Base-by-base conservation (phyloP, 2,888 invertebrate genomes). In the Synergus laeviventris region DNA sequence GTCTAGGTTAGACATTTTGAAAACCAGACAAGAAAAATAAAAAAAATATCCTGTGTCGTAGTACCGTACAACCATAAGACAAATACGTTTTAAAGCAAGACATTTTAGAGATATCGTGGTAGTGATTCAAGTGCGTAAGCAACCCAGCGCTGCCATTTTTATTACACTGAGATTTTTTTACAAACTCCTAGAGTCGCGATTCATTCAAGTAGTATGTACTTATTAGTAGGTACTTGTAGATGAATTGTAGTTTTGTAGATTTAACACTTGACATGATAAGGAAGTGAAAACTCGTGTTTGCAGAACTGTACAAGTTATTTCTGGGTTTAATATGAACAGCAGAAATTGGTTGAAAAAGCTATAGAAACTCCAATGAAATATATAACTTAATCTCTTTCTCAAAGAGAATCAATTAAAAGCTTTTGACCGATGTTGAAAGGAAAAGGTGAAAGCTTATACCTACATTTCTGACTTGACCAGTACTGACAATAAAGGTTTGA, bases 271-370 rank as follows among this genome's bases (percentile, higher is more conserved):
- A 61, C 31, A 12, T 61, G 61, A n/a, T 49, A n/a, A 70, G 12
- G 11, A 56, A 21, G 70, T 49, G 31, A 38, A 38, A 70, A 24
- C 70, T 42, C 64, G 24, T 9, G 24, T 70, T 49, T 31, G 70
- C 70, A 70, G 70, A 70, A 70, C 70, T 70, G 70, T 70, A 36
- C 70, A 70, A 70, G 64, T 64, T 64, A 64, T 21, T 42, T 42
- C 21, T n/a, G 38, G 62, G 39, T 11, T 36, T 36, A 12, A 49
- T 56, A 12, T 18, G 4, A 56, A 56, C 21, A 56, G 12, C 21
- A 56, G 56, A 12, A 3, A 56, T 73, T 73, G 73, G 49, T 49
- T 36, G 9, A 56, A 14, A 54, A n/a, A 11, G 9, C 18, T 21
- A 45, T 18, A 60, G 11, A n/a, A 45, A 62, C 31, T 14, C 38